Evolutionary conservation across 53 echinoderm and acorn worm species (phyloP), one percentile per base, ranked within the genome.

Genomic region (Hippasteria phrygiana): DNA sequence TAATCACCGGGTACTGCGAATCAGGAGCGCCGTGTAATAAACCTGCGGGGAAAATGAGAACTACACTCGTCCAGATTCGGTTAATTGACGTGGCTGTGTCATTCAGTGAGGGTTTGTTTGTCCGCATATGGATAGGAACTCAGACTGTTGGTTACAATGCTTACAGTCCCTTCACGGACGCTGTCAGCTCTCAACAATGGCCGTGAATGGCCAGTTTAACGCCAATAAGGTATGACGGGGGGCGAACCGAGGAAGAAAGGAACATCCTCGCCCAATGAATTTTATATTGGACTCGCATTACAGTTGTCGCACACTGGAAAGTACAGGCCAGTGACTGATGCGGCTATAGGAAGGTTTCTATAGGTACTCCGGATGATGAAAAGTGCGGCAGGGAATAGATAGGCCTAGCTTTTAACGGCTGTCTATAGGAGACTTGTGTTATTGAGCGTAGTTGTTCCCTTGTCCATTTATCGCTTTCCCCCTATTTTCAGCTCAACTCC

Each of bases 201-300:
- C 48, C 4, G 7, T 75, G 75, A 70, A 85, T 85, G 53, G 70
- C 22, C 35, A 71, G 48, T 85, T 71, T 50, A 69, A 85, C 85
- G 71, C 38, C 71, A 36, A 69, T 70, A 48, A 85, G 71, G 48
- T 50, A 71, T 81, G 27, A 37, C 79, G 9, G 34, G n/a, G 24
- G 50, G 22, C 85, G 69, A 69, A 31, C 35, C 47, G 70, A 28
- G 16, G 5, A 5, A 29, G 42, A 85, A 50, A 85, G 37, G n/a
- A 50, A 40, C 50, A 38, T 35, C 22, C 53, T 24, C 85, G 85
- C 71, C 69, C 85, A 85, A 85, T 85, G 85, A 85, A 85, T 85
- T 71, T 85, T 70, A 43, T 48, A 85, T 85, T 85, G 85, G 85
- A 85, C 28, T 85, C 85, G 48, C 85, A 85, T 85, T 85, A 85